Conservation (phyloP, 2,113 vertebrate species). For the Dendropsophus ebraccatus region DNA sequence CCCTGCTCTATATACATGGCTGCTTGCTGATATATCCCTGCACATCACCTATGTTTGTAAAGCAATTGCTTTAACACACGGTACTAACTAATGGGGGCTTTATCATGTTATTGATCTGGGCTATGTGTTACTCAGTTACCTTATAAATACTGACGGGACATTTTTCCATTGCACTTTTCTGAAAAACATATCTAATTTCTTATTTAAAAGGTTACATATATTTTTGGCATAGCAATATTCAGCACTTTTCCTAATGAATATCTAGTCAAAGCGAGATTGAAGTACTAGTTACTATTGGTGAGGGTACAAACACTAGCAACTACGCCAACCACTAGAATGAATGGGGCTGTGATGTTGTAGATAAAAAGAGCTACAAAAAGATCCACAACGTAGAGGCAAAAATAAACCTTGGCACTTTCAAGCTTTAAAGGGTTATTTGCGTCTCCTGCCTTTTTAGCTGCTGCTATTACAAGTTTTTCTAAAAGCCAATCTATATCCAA, state of each 20-base stretch:
- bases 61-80: background rate
- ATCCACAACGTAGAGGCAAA: too few species aligned
- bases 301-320: background rate
- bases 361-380: background rate
- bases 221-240: background rate
- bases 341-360: background rate
- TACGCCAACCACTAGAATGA: background rate
- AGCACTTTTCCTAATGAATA: background rate
- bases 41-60: background rate
- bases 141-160: background rate
- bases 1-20: background rate
- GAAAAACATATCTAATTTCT: background rate
- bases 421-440: too few species aligned
- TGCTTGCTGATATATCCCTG: constrained; percentile 7
- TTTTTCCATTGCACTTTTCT: background rate
- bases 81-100: background rate
- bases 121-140: background rate
- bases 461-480: too few species aligned
- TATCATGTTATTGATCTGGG: constrained; percentile 17
- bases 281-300: background rate
- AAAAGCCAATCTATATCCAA: too few species aligned
- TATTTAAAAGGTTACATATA: background rate
- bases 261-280: background rate
- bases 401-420: too few species aligned
- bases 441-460: too few species aligned